Evolutionary conservation across 1,140 invertebrate species (phyloP), one percentile per base, ranked within the genome.

Genomic region (Drosophila gunungcola): DNA sequence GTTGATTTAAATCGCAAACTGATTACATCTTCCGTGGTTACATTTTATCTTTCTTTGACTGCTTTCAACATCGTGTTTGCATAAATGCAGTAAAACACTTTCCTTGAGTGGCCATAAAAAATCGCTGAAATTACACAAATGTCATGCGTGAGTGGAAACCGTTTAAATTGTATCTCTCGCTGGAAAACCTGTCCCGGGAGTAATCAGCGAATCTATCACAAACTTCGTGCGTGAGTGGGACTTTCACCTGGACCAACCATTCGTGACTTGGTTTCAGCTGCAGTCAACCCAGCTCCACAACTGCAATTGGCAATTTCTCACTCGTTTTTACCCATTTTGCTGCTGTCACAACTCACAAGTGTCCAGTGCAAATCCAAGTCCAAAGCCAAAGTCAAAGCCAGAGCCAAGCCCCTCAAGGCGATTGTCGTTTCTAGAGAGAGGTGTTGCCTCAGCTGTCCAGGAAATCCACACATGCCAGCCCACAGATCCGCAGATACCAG

Each of bases 261-360:
- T 61, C 62, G 62, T 64, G 62, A 61, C 43, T 36, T 36, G 41
- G 11, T 21, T n/a, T n/a, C 42, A 29, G 12, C 58, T 63, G 38
- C 49, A 42, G 36, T 62, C 25, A n/a, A 25, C 12, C 29, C 27
- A 29, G 29, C 29, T 7, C 29, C 29, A 32, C 29, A 43, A 45
- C 32, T 67, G 51, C 63, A 70, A 70, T 70, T 70, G 67, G 64
- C 67, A 46, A 70, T 69, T 69, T 70, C 63, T 70, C 51, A 70
- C 64, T 49, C 64, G 64, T 51, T 68, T 68, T 68, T 68, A 42
- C 46, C 61, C 61, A 68, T 68, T 68, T 68, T 53, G 64, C 61
- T 65, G 64, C 64, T 68, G 64, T 68, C 64, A 68, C 64, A 68
- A 65, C 64, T 68, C 64, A 34, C 64, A 49, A 65, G 29, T 65